A percentile compares a stretch with the other conserved stretches of the same genome.
Conservation (phyloP, 2,888 invertebrate species). For the Tenthredo mesomela region DNA sequence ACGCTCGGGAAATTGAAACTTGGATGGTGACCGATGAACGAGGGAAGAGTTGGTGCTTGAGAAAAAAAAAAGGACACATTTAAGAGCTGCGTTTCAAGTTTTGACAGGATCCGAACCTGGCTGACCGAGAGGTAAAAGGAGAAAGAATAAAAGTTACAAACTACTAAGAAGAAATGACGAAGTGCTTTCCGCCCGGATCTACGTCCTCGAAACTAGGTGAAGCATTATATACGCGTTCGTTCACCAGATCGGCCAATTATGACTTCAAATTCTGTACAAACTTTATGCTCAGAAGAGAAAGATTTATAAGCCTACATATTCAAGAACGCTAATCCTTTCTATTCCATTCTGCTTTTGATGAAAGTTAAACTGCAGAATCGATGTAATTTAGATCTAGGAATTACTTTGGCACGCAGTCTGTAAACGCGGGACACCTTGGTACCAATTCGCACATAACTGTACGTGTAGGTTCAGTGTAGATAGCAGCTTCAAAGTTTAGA, state of each 20-base stretch:
- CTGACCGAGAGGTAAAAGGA: background rate
- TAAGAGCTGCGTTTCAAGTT: conserved; percentile 19
- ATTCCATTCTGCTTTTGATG: background rate
- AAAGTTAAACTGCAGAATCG: background rate
- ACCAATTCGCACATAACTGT: background rate
- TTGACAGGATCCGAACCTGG: conserved; percentile 9
- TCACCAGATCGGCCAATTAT: conserved; percentile 22
- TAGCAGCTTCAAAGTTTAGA: background rate
- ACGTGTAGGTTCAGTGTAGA: background rate
- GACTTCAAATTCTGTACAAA: background rate
- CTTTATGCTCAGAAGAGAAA: background rate
- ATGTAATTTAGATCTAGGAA: background rate
- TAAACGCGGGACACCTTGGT: conserved; percentile 3
- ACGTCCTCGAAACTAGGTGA: conserved; percentile 20
- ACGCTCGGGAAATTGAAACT: conserved; percentile 44
- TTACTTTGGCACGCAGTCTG: background rate
- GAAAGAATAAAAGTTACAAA: background rate
- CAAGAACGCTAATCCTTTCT: background rate
- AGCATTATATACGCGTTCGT: background rate
- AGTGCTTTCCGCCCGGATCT: conserved; percentile 35
- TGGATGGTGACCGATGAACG: conserved; percentile 4
- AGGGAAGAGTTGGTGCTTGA: background rate
- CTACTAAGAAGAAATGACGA: conserved; percentile 18
- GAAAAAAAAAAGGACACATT: background rate
- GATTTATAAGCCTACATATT: background rate